Evolutionary conservation across 1,140 invertebrate genomes (phyloP).

Genomic region (Halesus radiatus): DNA sequence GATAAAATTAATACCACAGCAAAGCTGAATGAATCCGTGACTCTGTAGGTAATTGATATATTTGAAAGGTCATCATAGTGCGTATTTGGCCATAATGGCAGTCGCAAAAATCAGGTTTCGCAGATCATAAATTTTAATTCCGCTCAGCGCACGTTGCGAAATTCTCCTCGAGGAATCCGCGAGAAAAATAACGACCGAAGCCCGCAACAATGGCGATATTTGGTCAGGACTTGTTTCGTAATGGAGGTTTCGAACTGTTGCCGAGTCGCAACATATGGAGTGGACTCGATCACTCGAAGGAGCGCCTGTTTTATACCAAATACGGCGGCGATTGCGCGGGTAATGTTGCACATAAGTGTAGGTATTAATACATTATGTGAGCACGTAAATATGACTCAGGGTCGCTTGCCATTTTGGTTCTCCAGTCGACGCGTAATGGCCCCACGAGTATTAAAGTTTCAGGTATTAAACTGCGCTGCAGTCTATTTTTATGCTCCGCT

Average conservation of each 20-base stretch:
- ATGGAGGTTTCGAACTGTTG: background rate
- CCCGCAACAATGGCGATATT: conserved; percentile 18
- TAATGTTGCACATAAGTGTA: background rate
- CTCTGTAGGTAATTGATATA: too few relatives aligned
- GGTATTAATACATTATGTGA: too few relatives aligned
- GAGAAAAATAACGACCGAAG: conserved; percentile 1
- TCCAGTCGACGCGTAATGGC: too few relatives aligned
- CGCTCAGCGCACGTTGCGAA: background rate
- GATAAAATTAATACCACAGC: too few relatives aligned
- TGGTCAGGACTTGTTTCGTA: conserved; percentile 19
- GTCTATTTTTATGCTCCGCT: too few relatives aligned
- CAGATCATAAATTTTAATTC: conserved; percentile 1
- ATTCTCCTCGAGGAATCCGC: background rate
- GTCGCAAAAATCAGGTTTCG: conserved; percentile 1
- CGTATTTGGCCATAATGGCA: background rate
- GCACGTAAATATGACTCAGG: conserved; percentile 1
- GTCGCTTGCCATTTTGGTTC: background rate
- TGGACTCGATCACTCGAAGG: background rate
- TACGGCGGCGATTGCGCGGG: background rate
- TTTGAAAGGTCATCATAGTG: too few relatives aligned
- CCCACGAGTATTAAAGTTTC: too few relatives aligned
- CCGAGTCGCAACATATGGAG: conserved; percentile 3
- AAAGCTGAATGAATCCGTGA: too few relatives aligned
- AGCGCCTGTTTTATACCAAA: conserved; percentile 4
- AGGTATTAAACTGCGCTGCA: too few relatives aligned